Percentiles rank a stretch among this genome's conserved stretches.
phyloP scores from a whole-genome alignment of 2,113 vertebrate genomes.

The Leiothrix lutea region DNA sequence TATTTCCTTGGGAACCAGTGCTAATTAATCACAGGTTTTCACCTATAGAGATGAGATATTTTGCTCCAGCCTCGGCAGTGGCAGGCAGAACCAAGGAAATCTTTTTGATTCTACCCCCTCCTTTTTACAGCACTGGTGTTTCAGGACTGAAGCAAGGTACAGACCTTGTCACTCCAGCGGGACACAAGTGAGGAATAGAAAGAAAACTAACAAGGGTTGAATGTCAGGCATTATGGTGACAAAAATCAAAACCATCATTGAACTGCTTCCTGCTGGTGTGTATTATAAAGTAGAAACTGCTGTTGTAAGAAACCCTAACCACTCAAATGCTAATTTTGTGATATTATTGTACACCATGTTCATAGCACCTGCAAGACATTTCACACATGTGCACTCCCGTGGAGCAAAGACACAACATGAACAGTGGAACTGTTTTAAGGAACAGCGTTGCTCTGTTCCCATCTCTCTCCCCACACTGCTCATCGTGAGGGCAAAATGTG shows the following conservation, averaged over 20 bases:
- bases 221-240: background rate
- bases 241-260: background rate
- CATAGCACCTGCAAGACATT: background rate
- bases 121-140: background rate
- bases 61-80: background rate
- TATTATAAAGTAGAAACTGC: background rate
- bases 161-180: background rate
- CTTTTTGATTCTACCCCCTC: background rate
- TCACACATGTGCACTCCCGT: fast-evolving
- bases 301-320: background rate
- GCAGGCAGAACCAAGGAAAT: background rate
- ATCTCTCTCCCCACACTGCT: background rate
- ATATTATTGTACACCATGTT: background rate
- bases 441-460: background rate
- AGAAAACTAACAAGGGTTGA: background rate
- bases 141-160: background rate
- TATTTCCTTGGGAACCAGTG: background rate
- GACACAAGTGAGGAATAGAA: background rate
- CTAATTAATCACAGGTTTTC: background rate
- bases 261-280: background rate
- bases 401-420: background rate
- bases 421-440: background rate
- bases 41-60: background rate
- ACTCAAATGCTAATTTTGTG: background rate
- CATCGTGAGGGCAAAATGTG: fast-evolving